Base-by-base conservation (phyloP, 2,797 vertebrate genomes). In the Phataginus tetradactyla region DNA sequence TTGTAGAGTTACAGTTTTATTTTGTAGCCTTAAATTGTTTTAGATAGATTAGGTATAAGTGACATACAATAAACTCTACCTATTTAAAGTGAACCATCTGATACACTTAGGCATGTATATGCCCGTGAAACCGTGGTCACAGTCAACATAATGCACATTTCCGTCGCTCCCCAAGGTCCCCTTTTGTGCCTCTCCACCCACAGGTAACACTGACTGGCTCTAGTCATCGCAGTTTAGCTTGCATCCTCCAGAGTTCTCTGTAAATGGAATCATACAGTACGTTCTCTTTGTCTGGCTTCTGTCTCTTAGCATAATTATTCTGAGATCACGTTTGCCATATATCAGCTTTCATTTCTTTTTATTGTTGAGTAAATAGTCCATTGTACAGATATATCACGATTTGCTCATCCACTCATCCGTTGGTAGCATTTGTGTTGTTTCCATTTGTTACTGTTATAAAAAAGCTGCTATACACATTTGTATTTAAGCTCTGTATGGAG, bases 1-100 rank as follows among this genome's bases (percentile, higher is more conserved):
- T 49, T 39, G 14, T 27, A 20, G 69, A 51, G 6, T 21, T 68
- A 53, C 2, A 8, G 12, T 94, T 79, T 86, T 90, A 84, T 79
- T 90, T 90, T 72, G 59, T 90, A 64, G 3, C 29, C 42, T 90
- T 83, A 71, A 45, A 25, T 75, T 77, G 34, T 84, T 94, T 91
- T 57, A 68, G 29, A 74, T 5, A 75, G 42, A 90, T 42, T 64
- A 84, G 72, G 63, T 63, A 17, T 55, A 53, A 84, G 11, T 14
- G 32, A 89, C 49, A 32, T 39, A 63, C 4, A 81, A 68, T 72
- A 78, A 94, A 78, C 27, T n/a, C 42, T 21, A 64, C 11, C 45
- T 59, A 83, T 72, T 83, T 88, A 57, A 87, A 69, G 37, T 51
- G n/a, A 13, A 61, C 14, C 66, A 27, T 45, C 49, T 49, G 71